Evolutionary conservation across 1,140 invertebrate genomes (phyloP).

Genomic region (Habropoda laboriosa): DNA sequence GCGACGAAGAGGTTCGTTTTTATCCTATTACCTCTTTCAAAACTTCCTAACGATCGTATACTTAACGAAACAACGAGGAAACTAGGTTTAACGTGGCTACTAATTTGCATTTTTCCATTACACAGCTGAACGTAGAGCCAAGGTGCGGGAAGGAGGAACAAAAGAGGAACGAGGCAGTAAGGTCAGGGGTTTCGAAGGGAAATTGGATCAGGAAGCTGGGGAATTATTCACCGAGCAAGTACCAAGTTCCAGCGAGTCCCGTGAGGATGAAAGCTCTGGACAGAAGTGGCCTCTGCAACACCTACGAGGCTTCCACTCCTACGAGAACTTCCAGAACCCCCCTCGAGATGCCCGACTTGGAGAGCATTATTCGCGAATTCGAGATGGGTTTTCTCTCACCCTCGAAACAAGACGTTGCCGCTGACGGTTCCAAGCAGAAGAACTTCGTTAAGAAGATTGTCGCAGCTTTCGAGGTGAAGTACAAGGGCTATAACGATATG

Average conservation of each 20-base stretch:
- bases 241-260: not conserved
- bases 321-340: not conserved
- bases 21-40: not conserved
- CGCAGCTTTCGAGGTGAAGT: slow-evolving; percentile 66
- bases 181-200: not conserved
- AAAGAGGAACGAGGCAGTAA: not conserved
- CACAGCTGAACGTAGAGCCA: not conserved
- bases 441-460: slow-evolving; percentile 70
- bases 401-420: not conserved
- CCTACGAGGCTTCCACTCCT: accelerated
- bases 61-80: too few species aligned
- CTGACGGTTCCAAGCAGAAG: not conserved
- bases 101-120: not conserved
- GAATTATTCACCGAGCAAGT: slow-evolving; percentile 20
- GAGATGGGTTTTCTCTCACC: slow-evolving; percentile 56
- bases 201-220: slow-evolving; percentile 36
- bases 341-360: slow-evolving; percentile 44
- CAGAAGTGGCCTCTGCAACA: not conserved
- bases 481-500: slow-evolving; percentile 11
- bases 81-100: not conserved
- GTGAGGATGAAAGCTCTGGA: not conserved
- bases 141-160: too few species aligned
- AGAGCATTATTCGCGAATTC: slow-evolving; percentile 63
- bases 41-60: too few species aligned
- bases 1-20: slow-evolving; percentile 41